Base-by-base conservation (phyloP, 2,113 vertebrate genomes). In the Sialia sialis region DNA sequence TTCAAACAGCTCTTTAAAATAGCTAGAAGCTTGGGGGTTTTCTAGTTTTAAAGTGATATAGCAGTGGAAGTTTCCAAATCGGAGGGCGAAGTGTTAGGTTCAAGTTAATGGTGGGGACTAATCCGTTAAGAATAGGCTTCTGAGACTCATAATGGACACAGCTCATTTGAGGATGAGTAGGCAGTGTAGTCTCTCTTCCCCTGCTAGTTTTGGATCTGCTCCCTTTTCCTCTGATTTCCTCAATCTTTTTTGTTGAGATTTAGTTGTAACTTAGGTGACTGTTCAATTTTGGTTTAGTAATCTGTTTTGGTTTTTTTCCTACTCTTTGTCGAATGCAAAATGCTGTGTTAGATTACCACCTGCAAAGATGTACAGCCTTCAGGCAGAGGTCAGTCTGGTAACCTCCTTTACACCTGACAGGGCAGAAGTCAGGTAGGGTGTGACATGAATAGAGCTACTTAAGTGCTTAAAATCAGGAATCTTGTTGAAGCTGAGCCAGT, bases 391-490 rank as follows among this genome's bases (percentile, higher is more conserved):
- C 67, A 76, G 62, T 64, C 70, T 72, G n/a, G 51, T 76, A 67
- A 46, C 51, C 49, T 54, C 9, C 41, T 76, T 80, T 27, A 23
- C 43, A 87, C 62, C 78, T 94, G 81, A 13, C 78, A 77, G 58
- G 48, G 69, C 58, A 89, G 81, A 76, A 87, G 34, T 58, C 12
- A 12, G 67, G 11, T 49, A 58, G 54, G 30, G 19, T 82, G 77
- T 43, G 54, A 79, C 67, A 32, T 91, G 74, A 95, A 76, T 70
- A 82, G 87, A 75, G 49, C 63, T 88, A 81, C 67, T 95, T 94
- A 73, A 32, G 85, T 94, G 52, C 84, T 93, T 95, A 78, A 90
- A 95, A 87, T 94, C 79, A 80, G 75, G 78, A 85, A 85, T 96
- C 70, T 77, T 87, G 70, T 83, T 94, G 93, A 94, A 90, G 59